phyloP scores from a whole-genome alignment of 2,888 invertebrate genomes.

The Tenthredo mesomela region DNA sequence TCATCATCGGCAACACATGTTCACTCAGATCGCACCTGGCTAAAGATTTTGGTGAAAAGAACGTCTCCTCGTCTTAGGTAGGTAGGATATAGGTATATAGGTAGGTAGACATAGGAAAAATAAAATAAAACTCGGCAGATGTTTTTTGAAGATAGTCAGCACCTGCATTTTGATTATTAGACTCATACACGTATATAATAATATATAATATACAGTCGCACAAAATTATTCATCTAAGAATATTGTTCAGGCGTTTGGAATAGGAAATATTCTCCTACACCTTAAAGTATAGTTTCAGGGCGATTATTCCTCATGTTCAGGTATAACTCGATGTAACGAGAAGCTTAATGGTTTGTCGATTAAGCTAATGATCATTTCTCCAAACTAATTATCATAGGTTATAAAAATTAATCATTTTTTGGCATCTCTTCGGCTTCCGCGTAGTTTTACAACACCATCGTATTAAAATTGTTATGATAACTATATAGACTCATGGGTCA shows the following conservation, averaged over 20 bases:
- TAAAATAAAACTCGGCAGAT: slow-evolving; percentile 28
- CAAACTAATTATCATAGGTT: neutral
- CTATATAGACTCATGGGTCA: slow-evolving; percentile 2
- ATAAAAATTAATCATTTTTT: neutral
- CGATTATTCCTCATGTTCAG: too few relatives aligned
- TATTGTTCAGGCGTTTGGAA: neutral
- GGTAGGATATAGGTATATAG: neutral
- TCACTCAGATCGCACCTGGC: slow-evolving; percentile 48
- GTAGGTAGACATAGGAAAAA: neutral
- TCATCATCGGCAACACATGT: slow-evolving; percentile 25
- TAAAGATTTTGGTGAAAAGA: slow-evolving; percentile 22
- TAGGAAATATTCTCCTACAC: too few relatives aligned
- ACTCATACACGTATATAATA: neutral
- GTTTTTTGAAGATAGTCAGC: slow-evolving; percentile 16
- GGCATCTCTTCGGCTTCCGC: neutral
- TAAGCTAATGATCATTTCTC: neutral
- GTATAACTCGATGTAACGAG: neutral
- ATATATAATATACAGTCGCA: neutral
- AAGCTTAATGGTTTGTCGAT: neutral
- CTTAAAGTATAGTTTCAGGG: too few relatives aligned
- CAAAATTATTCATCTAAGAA: neutral
- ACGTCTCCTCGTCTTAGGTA: slow-evolving; percentile 15
- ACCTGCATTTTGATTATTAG: slow-evolving; percentile 27
- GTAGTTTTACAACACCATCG: neutral
- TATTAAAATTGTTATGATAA: neutral